A percentile compares a stretch with the other conserved stretches of the same genome.
Conservation (phyloP, 2,888 invertebrate genomes). For the Myopa tessellatipennis region DNA sequence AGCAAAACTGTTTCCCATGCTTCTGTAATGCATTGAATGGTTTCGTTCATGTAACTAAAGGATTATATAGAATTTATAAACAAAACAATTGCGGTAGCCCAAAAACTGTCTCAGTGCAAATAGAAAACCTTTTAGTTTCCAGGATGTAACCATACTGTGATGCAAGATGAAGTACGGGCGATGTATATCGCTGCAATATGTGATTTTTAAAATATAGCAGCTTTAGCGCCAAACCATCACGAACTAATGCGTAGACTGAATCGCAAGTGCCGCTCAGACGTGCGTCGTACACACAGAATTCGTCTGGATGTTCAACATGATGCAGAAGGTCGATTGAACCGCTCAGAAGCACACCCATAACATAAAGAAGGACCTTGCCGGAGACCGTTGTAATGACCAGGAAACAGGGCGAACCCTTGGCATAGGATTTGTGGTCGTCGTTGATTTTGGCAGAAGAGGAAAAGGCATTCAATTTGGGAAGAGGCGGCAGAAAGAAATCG, state of each 20-base stretch:
- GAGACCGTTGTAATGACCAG: slow-evolving; percentile 82
- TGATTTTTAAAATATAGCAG: slow-evolving; percentile 67
- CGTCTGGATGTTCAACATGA: slow-evolving; percentile 71
- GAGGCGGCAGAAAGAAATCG: slow-evolving; percentile 72
- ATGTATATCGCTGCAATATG: slow-evolving; percentile 61
- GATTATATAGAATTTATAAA: neutral
- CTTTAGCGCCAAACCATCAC: slow-evolving; percentile 75
- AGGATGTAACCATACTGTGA: slow-evolving; percentile 80
- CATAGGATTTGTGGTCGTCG: slow-evolving; percentile 70
- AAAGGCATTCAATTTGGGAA: slow-evolving; percentile 71
- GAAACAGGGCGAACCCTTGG: slow-evolving; percentile 78
- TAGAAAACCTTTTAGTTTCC: slow-evolving; percentile 72
- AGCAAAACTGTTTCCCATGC: slow-evolving; percentile 94
- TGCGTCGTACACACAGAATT: slow-evolving; percentile 74
- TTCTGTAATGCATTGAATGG: slow-evolving; percentile 85
- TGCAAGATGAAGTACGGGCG: slow-evolving; percentile 71
- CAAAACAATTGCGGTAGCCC: no score
- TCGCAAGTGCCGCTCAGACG: slow-evolving; percentile 79
- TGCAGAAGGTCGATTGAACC: slow-evolving; percentile 75
- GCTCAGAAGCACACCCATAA: slow-evolving; percentile 87
- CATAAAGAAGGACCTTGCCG: slow-evolving; percentile 79
- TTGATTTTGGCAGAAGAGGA: slow-evolving; percentile 70
- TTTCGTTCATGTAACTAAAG: slow-evolving; percentile 74
- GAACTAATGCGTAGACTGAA: slow-evolving; percentile 75
- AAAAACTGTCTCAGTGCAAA: no score